Evolutionary conservation across 1,140 invertebrate species (phyloP).

Genomic region (Drosophila pectinifera): DNA sequence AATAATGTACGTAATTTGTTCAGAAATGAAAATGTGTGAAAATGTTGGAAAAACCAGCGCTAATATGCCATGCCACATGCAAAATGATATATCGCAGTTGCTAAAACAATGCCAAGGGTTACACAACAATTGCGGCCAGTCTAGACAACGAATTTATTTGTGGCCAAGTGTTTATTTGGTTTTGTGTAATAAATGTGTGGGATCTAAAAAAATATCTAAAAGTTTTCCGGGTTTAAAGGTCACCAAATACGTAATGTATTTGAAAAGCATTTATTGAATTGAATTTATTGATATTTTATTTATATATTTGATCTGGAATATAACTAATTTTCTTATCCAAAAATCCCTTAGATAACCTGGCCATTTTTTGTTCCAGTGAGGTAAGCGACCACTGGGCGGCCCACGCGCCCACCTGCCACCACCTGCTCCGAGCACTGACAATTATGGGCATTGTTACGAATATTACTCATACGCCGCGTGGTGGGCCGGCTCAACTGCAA

Average conservation of each 20-base stretch:
- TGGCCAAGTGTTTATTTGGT: conserved; percentile 32
- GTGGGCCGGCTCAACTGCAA: conserved; percentile 40
- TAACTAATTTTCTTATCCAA: too few species aligned
- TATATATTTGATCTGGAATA: too few species aligned
- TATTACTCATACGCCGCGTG: conserved; percentile 63
- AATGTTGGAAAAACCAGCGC: conserved; percentile 59
- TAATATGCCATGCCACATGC: conserved; percentile 58
- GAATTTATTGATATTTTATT: too few species aligned
- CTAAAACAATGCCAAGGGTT: conserved; percentile 42
- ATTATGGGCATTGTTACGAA: conserved; percentile 60
- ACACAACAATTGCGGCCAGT: conserved; percentile 42
- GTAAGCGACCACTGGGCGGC: neutral
- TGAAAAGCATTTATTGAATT: neutral
- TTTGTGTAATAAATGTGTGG: conserved; percentile 3
- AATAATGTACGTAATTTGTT: conserved; percentile 69
- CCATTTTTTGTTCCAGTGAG: conserved; percentile 26
- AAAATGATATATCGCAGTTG: conserved; percentile 62
- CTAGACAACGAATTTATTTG: conserved; percentile 43
- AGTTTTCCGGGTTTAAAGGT: conserved; percentile 1
- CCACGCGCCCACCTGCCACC: conserved; percentile 1
- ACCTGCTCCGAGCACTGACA: conserved; percentile 24
- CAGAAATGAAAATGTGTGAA: conserved; percentile 60
- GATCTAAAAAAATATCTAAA: conserved; percentile 13
- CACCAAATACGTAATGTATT: neutral
- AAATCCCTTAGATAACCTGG: neutral